Evolutionary conservation across 2,797 vertebrate genomes (phyloP).

Genomic region (Malurus splendens): DNA sequence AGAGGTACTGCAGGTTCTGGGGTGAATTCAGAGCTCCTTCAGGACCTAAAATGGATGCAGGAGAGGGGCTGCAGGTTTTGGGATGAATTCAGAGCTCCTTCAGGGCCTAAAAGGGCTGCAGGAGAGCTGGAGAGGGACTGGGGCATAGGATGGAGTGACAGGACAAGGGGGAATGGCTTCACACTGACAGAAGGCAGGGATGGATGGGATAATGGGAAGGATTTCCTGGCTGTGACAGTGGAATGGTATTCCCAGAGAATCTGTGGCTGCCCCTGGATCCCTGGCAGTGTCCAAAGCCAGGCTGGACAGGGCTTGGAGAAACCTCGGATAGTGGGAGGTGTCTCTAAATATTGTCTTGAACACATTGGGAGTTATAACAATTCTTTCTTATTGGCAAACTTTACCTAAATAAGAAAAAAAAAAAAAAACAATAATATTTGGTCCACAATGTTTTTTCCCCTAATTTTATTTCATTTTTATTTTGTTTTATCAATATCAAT

Average conservation of each 20-base stretch:
- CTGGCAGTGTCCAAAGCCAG: not conserved
- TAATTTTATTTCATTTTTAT: not conserved
- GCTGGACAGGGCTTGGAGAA: accelerated
- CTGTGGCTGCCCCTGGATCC: not conserved
- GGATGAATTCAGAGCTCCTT: too few species aligned
- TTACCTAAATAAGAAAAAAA: not conserved
- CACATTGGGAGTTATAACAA: accelerated
- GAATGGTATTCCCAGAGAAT: not conserved
- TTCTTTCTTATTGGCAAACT: not conserved
- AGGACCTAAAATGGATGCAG: too few species aligned
- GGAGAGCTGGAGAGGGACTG: not conserved
- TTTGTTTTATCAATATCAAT: not conserved
- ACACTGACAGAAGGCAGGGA: accelerated
- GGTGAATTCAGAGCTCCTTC: too few species aligned
- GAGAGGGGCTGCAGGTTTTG: too few species aligned
- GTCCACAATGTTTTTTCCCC: not conserved
- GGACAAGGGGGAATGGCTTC: not conserved
- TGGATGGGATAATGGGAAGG: not conserved
- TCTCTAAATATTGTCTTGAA: not conserved
- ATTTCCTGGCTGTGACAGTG: accelerated
- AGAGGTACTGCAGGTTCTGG: too few species aligned
- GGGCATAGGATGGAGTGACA: accelerated
- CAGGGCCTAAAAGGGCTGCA: not conserved
- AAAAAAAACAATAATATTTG: accelerated
- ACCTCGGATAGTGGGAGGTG: accelerated